Conservation (phyloP, 1,140 invertebrate species). For the Saccostrea cuccullata region DNA sequence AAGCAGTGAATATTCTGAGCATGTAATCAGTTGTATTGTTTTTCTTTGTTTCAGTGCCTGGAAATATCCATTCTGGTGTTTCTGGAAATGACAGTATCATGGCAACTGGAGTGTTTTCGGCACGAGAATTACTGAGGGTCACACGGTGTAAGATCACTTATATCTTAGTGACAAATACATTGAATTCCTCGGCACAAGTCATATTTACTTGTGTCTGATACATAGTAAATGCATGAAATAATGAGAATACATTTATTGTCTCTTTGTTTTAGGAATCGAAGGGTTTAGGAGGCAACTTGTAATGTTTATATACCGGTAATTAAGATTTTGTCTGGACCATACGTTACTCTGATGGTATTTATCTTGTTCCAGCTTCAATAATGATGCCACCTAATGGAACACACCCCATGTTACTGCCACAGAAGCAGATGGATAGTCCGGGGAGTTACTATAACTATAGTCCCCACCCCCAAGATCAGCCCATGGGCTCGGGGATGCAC, state of each 20-base stretch:
- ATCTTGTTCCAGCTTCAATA: conserved; percentile 90
- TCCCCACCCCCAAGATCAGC: conserved; percentile 85
- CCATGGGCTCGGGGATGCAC: conserved; percentile 65
- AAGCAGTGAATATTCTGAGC: too few species aligned
- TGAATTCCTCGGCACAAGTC: not conserved
- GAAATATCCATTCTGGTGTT: conserved; percentile 98
- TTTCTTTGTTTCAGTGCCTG: conserved; percentile 86
- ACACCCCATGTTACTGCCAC: conserved; percentile 68
- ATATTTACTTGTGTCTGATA: not conserved
- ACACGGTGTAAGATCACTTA: conserved; percentile 73
- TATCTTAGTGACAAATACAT: not conserved
- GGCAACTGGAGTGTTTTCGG: conserved; percentile 98
- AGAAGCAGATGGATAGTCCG: conserved; percentile 92
- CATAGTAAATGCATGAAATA: not conserved
- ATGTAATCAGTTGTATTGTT: not conserved
- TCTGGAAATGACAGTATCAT: conserved; percentile 99
- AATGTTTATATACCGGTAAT: not conserved
- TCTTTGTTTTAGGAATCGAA: not conserved
- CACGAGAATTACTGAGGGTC: conserved; percentile 89
- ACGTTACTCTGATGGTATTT: not conserved
- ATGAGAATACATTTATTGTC: too few species aligned
- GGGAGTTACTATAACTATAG: conserved; percentile 95
- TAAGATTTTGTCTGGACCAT: not conserved
- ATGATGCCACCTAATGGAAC: conserved; percentile 92
- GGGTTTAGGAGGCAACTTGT: not conserved